Conservation (phyloP, 30 jellyfish, hydroid and myxozoan genomes). For the Rhopilema esculentum region DNA sequence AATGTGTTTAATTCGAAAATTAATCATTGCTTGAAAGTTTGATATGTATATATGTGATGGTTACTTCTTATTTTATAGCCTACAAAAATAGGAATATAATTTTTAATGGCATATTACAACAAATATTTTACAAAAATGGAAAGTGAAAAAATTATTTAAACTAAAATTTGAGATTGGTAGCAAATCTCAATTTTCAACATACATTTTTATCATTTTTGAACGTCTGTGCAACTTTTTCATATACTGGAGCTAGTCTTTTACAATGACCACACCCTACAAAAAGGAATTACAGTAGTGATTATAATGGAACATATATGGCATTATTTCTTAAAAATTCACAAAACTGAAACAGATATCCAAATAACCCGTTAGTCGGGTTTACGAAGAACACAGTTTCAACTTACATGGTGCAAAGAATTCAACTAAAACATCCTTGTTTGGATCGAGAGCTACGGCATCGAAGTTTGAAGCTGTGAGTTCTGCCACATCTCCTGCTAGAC, state of each 20-base stretch:
- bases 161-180: not conserved
- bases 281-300: too few species aligned
- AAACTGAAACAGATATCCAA: too few species aligned
- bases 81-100: too few species aligned
- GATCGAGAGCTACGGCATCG: constrained; percentile 80
- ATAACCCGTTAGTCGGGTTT: too few species aligned
- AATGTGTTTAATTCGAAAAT: too few species aligned
- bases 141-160: not conserved
- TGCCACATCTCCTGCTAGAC: constrained; percentile 56
- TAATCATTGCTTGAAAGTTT: too few species aligned
- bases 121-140: not conserved
- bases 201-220: constrained; percentile 84
- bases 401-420: constrained; percentile 98
- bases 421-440: constrained; percentile 90
- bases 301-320: too few species aligned
- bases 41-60: too few species aligned
- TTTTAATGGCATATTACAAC: too few species aligned
- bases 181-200: not conserved
- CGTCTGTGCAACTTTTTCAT: constrained; percentile 93
- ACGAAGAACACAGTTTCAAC: too few species aligned
- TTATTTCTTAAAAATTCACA: too few species aligned
- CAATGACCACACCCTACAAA: constrained; percentile 99
- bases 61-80: too few species aligned
- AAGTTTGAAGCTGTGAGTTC: constrained; percentile 79
- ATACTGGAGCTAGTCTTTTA: constrained; percentile 90